A percentile compares a stretch with the other conserved stretches of the same genome.
These are phyloP conservation scores for Globodera rostochiensis DNA, from an alignment of 1,140 invertebrate species.

Conservation along the genomic window DNA sequence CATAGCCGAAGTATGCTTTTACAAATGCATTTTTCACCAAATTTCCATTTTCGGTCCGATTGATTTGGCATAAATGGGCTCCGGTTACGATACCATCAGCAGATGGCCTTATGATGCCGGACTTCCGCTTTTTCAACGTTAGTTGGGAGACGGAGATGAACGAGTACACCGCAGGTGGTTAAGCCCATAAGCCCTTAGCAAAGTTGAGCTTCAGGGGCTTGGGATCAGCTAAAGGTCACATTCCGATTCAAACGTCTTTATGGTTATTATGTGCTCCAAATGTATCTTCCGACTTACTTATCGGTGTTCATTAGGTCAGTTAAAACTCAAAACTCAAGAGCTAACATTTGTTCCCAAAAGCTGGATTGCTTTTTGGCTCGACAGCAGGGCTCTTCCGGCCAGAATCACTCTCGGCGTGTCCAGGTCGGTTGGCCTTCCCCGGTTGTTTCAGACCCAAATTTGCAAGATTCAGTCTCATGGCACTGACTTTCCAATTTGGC, in stretches of 20 bases:
- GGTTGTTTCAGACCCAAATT: background rate
- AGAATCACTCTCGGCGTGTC: slow-evolving; percentile 56
- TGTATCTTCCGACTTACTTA: slow-evolving; percentile 63
- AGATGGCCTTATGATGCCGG: slow-evolving; percentile 57
- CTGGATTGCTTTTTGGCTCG: slow-evolving; percentile 65
- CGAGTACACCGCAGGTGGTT: slow-evolving; percentile 56
- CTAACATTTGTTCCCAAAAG: too few species aligned
- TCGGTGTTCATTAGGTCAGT: slow-evolving; percentile 48
- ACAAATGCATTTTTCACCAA: background rate
- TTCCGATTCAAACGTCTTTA: slow-evolving; percentile 67
- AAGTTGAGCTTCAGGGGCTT: slow-evolving; percentile 49
- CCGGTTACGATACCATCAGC: slow-evolving; percentile 61
- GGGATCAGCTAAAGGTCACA: slow-evolving; percentile 67
- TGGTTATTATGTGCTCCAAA: slow-evolving; percentile 65
- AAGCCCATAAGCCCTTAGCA: background rate
- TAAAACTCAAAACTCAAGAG: too few species aligned
- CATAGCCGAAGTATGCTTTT: slow-evolving; percentile 42
- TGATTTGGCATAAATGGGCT: slow-evolving; percentile 58
- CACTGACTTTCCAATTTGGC: slow-evolving; percentile 57
- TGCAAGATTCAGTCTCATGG: slow-evolving; percentile 22
- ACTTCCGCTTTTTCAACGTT: slow-evolving; percentile 65
- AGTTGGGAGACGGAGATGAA: slow-evolving; percentile 53
- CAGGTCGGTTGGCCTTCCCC: slow-evolving; percentile 14
- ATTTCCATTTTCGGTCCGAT: slow-evolving; percentile 32
- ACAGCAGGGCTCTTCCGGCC: slow-evolving; percentile 61